Percentiles rank a stretch among this genome's conserved stretches.
phyloP scores from a whole-genome alignment of 1,140 invertebrate species.

The Aethina tumida region DNA sequence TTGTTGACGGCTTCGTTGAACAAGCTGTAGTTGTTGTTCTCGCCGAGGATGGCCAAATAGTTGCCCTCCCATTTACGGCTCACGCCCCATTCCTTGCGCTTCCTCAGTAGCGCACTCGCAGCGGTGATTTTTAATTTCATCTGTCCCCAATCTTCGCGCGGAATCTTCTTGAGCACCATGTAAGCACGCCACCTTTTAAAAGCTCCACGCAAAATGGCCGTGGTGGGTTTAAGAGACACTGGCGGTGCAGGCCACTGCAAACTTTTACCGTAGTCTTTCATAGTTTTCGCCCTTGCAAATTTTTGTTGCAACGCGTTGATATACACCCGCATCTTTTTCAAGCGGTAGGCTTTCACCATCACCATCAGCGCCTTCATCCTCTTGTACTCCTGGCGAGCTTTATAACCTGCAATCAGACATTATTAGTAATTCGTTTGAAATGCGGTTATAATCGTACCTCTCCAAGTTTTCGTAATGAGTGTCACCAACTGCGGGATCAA shows the following conservation, averaged over 20 bases:
- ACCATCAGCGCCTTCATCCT: slow-evolving; percentile 73
- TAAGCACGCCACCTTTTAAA: slow-evolving; percentile 75
- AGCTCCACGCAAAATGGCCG: slow-evolving; percentile 50
- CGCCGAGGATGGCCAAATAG: slow-evolving; percentile 67
- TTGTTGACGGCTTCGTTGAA: slow-evolving; percentile 61
- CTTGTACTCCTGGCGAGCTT: slow-evolving; percentile 70
- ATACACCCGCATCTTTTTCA: slow-evolving; percentile 76
- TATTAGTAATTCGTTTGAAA: slow-evolving; percentile 4
- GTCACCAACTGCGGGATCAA: slow-evolving; percentile 84
- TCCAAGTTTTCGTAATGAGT: slow-evolving; percentile 88
- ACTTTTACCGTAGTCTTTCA: slow-evolving; percentile 67
- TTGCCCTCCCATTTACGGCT: slow-evolving; percentile 83
- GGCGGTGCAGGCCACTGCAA: slow-evolving; percentile 74
- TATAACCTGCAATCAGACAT: slow-evolving; percentile 30
- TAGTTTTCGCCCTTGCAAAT: slow-evolving; percentile 47
- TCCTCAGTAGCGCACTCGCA: slow-evolving; percentile 61
- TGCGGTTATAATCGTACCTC: slow-evolving; percentile 47
- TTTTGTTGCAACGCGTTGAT: slow-evolving; percentile 54
- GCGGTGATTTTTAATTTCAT: slow-evolving; percentile 72
- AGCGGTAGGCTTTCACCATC: slow-evolving; percentile 77
- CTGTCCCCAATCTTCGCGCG: slow-evolving; percentile 76
- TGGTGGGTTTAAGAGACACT: slow-evolving; percentile 48
- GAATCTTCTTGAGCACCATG: slow-evolving; percentile 75
- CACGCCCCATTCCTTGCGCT: slow-evolving; percentile 74
- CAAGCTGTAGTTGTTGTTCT: slow-evolving; percentile 64